Base-by-base conservation (phyloP, 2,888 invertebrate genomes). In the Hymenopus coronatus region DNA sequence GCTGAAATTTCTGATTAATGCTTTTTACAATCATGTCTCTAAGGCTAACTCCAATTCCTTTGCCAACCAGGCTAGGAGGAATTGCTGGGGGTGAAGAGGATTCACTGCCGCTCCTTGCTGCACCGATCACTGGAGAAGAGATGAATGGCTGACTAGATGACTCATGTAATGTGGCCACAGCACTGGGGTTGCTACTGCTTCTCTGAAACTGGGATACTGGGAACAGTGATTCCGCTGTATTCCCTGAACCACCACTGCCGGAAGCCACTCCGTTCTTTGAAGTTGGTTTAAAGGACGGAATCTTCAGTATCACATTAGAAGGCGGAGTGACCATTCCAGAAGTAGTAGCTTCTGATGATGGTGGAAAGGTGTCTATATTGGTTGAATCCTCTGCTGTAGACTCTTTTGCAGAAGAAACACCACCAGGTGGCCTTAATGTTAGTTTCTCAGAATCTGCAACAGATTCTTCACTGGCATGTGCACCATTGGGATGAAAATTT, bases 1-100 rank as follows among this genome's bases (percentile, higher is more conserved):
- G 93, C 91, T 94, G 94, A 93, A 96, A 96, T 93, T 97, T 98
- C 92, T 98, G 97, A 93, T 97, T 97, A 92, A 98, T 98, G 93
- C 97, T 98, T 93, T 97, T 98, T 91, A 97, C 97, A 92, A 98
- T 98, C 91, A 98, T 97, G 93, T 98, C 98, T 92, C 97, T 97
- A 91, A 98, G 95, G 88, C 94, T 94, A 82, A 96, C 94, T 95
- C 95, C 92, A 89, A 96, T 94, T 90, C 94, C 93, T 92, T 93
- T 94, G 93, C 93, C 95, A 92, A 93, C 92, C 33, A 93, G 91
- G 83, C 86, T 88, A 25, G 86, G 54, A 27, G 85, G 85, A 54
- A 85, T 85, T 46, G 93, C 95, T 91, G 93, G 95, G 90, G 93
- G 96, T 92, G 93, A 96, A 92, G 93, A 94, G 92, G 93, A 95